Conservation (phyloP, 2,888 invertebrate species). For the Myathropa florea region DNA sequence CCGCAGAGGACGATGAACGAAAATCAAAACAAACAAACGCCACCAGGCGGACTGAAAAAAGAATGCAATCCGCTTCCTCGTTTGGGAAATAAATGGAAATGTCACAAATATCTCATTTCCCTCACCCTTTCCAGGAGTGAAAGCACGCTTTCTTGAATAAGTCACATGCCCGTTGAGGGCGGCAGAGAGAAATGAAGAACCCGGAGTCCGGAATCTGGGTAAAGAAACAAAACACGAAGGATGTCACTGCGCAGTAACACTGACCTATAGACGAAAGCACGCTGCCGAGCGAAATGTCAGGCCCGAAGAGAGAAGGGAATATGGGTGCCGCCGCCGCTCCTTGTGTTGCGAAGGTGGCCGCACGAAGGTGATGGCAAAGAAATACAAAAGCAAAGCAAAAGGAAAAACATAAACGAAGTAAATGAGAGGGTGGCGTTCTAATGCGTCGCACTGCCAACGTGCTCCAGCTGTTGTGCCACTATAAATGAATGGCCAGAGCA, state of each 20-base stretch:
- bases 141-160: too few species aligned
- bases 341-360: background rate
- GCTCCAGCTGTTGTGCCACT: conserved; percentile 38
- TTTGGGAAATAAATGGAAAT: conserved; percentile 58
- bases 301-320: conserved; percentile 21
- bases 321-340: background rate
- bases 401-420: too few species aligned
- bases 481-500: conserved; percentile 24
- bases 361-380: conserved; percentile 5
- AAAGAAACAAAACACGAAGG: conserved; percentile 13
- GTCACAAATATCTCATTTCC: conserved; percentile 51
- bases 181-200: background rate
- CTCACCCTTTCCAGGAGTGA: conserved; percentile 10
- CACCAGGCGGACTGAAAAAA: background rate
- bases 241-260: conserved; percentile 66
- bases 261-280: conserved; percentile 57
- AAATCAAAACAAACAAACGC: conserved; percentile 57
- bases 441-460: conserved; percentile 22
- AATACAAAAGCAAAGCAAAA: background rate
- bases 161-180: conserved; percentile 14
- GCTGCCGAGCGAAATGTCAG: conserved; percentile 30
- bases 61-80: conserved; percentile 44
- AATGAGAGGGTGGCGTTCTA: conserved; percentile 2
- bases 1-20: conserved; percentile 32
- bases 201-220: conserved; percentile 43